Evolutionary conservation across 2,797 vertebrate species (phyloP), one percentile per base, ranked within the genome.

Genomic region (Mus minutoides): DNA sequence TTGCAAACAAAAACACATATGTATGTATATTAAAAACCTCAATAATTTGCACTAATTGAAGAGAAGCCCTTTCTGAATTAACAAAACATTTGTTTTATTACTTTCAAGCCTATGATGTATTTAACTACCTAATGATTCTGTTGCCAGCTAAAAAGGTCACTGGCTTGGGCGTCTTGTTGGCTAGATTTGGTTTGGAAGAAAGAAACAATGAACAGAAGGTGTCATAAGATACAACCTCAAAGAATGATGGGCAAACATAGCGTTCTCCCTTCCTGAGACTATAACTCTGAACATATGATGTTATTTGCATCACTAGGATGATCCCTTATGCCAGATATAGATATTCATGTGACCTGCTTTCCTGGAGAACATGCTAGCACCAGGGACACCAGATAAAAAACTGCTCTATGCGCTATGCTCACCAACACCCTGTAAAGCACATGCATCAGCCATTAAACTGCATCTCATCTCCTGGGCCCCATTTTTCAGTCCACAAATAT

Each of bases 11-110:
- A 97, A 95, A 96, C 95, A 93, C 79, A 69, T 54, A 91, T 95
- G 87, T 87, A 96, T 89, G 80, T 40, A 64, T 94, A 49, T 96
- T 97, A 97, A 96, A 96, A 96, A 79, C 82, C 84, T 97, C 93
- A 91, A 87, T 97, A 89, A 94, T 97, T 96, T 95, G 73, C 24
- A 79, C 83, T 96, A 97, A 97, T 96, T 97, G 96, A 78, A 87
- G 82, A 88, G 88, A 96, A 94, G n/a, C 21, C 9, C 75, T 91
- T 89, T 95, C 79, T 77, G 83, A 97, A 83, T 91, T 88, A 92
- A 87, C 82, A 89, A 96, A 97, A 97, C 95, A 34, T 96, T 92
- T 88, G 4, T 94, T 95, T 96, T 97, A 96, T 97, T 91, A 90
- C 91, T 96, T 73, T 96, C 69, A 87, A 94, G 16, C 37, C 78